Base-by-base conservation (phyloP, 2,797 vertebrate genomes). In the Falco rusticolus region DNA sequence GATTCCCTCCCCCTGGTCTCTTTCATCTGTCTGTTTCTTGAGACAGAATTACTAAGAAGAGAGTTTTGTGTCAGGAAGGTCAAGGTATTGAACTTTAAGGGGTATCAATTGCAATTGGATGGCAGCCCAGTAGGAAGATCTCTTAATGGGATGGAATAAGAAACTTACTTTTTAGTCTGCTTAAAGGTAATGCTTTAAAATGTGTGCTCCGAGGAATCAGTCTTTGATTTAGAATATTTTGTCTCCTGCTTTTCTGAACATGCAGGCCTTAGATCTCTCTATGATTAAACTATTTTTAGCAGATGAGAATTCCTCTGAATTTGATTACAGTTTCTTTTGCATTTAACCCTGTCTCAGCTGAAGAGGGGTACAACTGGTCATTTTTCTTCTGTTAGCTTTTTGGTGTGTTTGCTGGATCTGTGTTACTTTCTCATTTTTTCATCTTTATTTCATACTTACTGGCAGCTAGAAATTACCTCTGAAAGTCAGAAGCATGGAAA, bases 151-250 rank as follows among this genome's bases (percentile, higher is more conserved):
- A 22, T 56, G n/a, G 80, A 92, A 94, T 85, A 79, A 94, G 53
- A 86, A 93, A 50, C 45, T 74, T 76, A 54, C 3, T 68, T 93
- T 84, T 63, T 64, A 60, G 18, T 75, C 24, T 76, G 2, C n/a
- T 77, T 39, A 51, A 79, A 93, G 25, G 10, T 56, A 72, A 66
- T 63, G 48, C 17, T 84, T 84, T 50, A 78, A 94, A 89, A 69
- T 31, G 5, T 47, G 47, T 75, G 33, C 54, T 92, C 33, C 21
- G 39, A 96, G 86, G 74, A 84, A 57, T 68, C 16, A 51, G 43
- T 60, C 66, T 92, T 95, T 93, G 86, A 86, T 96, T 96, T 85
- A 75, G 56, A 65, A 24, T 76, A 48, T 84, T 97, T 94, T 95
- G 21, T 71, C 57, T 83, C 29, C 39, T 80, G 60, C 47, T 92